These are phyloP conservation scores for Spialia ferax DNA, from an alignment of 2,888 invertebrate species.

Conservation along the genomic window DNA sequence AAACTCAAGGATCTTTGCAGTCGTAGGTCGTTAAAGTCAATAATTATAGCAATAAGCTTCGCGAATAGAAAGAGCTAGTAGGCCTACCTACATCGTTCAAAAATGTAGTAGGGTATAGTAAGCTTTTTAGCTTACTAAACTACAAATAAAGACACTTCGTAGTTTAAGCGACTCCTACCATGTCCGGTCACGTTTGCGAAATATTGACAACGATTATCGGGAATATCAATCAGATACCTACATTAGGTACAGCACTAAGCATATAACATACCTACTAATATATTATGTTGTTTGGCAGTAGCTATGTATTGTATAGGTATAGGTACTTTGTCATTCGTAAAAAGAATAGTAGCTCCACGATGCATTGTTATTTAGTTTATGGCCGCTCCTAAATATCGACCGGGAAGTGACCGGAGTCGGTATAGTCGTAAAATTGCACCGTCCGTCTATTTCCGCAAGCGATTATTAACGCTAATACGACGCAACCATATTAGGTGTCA, in stretches of 20 bases:
- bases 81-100: not conserved
- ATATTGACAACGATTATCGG: conserved; percentile 65
- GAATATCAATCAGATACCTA: conserved; percentile 62
- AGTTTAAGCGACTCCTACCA: conserved; percentile 22
- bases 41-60: too few relatives aligned
- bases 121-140: too few relatives aligned
- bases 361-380: conserved; percentile 53
- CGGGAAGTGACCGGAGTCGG: conserved; percentile 55
- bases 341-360: conserved; percentile 20
- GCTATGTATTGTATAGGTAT: not conserved
- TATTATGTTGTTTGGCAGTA: not conserved
- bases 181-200: conserved; percentile 65
- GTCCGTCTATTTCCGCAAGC: conserved; percentile 41
- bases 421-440: conserved; percentile 48
- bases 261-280: not conserved
- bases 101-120: conserved; percentile 3
- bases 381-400: conserved; percentile 67
- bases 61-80: too few relatives aligned
- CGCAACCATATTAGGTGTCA: not conserved
- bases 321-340: not conserved
- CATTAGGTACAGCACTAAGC: too few relatives aligned
- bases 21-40: conserved; percentile 16
- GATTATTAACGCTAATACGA: conserved; percentile 19
- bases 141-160: conserved; percentile 4
- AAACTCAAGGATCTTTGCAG: conserved; percentile 22